These are phyloP conservation scores for Ophion costatus DNA, from an alignment of 2,888 invertebrate species.

Conservation along the genomic window DNA sequence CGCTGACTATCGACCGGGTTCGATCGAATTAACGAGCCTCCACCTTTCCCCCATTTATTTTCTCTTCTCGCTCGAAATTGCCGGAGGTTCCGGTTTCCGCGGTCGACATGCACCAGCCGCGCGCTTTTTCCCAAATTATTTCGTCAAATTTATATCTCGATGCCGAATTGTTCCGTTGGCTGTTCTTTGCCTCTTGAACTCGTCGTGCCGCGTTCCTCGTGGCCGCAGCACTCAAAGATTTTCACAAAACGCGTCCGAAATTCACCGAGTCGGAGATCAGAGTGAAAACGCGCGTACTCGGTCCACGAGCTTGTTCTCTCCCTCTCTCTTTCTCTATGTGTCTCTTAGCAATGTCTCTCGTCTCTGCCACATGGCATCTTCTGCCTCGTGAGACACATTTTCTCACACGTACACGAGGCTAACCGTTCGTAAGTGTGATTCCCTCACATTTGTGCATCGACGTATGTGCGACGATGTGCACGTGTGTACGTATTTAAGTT, in stretches of 20 bases:
- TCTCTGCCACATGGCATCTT: constrained; percentile 70
- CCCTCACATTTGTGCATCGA: constrained; percentile 29
- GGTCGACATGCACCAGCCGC: no score
- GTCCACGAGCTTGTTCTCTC: constrained; percentile 66
- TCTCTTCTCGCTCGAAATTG: no score
- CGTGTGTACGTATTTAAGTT: constrained; percentile 22
- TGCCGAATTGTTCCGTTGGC: no score
- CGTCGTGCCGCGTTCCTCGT: not conserved
- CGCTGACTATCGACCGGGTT: no score
- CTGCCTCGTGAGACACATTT: constrained; percentile 45
- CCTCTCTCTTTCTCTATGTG: no score
- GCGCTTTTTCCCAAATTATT: no score
- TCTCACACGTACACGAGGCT: constrained; percentile 29
- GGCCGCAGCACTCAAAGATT: constrained; percentile 42
- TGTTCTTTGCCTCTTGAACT: not conserved
- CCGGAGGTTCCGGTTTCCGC: no score
- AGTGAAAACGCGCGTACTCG: constrained; percentile 74
- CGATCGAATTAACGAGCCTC: no score
- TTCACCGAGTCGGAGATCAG: constrained; percentile 77
- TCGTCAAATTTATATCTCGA: no score
- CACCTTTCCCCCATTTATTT: no score
- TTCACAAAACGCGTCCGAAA: constrained; percentile 72
- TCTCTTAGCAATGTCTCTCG: constrained; percentile 70
- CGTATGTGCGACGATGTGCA: not conserved
- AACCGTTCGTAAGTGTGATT: constrained; percentile 26